phyloP scores from a whole-genome alignment of 2,113 vertebrate genomes.

The Sarotherodon lohbergeri region DNA sequence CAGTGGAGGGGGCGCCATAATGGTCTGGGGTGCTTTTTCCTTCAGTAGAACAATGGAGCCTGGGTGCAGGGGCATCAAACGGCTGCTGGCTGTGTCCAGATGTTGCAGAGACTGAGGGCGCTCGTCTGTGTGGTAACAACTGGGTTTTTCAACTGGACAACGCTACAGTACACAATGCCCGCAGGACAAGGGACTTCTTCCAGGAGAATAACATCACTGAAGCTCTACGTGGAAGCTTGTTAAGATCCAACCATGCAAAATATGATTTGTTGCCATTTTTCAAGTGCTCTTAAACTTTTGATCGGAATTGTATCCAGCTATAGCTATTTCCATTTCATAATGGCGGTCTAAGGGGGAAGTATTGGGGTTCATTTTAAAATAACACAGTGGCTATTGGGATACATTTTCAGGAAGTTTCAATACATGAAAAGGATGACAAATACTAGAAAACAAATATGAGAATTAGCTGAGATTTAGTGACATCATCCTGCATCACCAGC shows the following conservation, averaged over 20 bases:
- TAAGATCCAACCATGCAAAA: background rate
- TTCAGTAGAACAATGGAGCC: background rate
- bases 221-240: background rate
- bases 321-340: background rate
- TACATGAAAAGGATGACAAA: background rate
- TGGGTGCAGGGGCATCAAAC: background rate
- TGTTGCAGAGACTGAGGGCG: background rate
- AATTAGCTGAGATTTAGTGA: background rate
- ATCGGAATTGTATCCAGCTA: background rate
- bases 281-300: background rate
- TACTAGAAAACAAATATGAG: background rate
- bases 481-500: background rate
- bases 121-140: background rate
- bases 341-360: background rate
- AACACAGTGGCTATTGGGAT: background rate
- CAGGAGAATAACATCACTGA: background rate
- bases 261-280: background rate
- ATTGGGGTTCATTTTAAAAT: background rate
- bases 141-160: background rate
- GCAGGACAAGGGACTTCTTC: background rate
- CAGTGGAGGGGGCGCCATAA: background rate
- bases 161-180: background rate
- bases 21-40: background rate
- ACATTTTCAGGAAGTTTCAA: background rate
- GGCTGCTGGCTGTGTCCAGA: background rate